A percentile compares a stretch with the other conserved stretches of the same genome.
Conservation (phyloP, 1,140 invertebrate genomes). For the Pogonognathellus flavescens region DNA sequence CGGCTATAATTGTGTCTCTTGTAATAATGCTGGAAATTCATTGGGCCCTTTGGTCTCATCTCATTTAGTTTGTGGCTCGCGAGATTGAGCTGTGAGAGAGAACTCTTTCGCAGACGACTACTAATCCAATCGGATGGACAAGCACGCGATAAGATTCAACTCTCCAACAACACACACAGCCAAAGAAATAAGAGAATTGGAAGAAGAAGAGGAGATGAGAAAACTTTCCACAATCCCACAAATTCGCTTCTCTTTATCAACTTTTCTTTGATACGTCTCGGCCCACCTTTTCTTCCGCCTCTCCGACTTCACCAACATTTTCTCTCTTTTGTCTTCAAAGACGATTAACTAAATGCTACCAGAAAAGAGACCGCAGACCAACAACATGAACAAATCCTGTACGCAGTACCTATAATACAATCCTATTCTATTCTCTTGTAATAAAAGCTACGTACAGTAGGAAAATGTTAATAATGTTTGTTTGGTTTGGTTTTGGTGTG, state of each 20-base stretch:
- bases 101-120: not conserved
- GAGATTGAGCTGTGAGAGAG: not conserved
- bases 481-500: no score
- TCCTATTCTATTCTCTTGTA: not conserved
- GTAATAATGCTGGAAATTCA: constrained; percentile 10
- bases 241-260: not conserved
- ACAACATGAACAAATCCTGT: not conserved
- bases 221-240: constrained; percentile 19
- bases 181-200: not conserved
- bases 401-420: no score
- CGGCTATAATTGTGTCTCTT: not conserved
- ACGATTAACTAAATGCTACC: not conserved
- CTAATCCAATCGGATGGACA: not conserved
- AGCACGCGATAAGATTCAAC: constrained; percentile 4
- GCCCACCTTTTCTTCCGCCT: not conserved
- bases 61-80: not conserved
- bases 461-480: no score
- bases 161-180: no score
- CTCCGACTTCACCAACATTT: not conserved
- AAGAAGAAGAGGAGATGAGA: constrained; percentile 6
- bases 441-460: no score
- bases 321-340: not conserved
- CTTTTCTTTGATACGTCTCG: not conserved
- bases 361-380: not conserved
- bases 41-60: not conserved